Evolutionary conservation across 2,888 invertebrate species (phyloP), one percentile per base, ranked within the genome.

Genomic region (Eustalomyia histrio): DNA sequence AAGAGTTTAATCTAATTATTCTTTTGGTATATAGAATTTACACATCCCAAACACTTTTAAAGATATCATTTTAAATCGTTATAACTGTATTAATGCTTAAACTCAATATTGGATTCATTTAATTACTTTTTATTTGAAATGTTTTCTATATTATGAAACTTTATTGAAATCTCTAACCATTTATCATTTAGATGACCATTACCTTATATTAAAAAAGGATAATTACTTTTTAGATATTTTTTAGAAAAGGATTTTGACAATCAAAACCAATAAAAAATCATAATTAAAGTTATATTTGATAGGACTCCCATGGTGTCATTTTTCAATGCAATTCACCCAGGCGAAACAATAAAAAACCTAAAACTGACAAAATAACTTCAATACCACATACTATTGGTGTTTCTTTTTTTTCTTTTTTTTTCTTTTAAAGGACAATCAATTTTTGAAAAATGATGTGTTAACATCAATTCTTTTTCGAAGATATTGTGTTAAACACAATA

Each of bases 281-380:
- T 87, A 88, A 88, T 88, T 87, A 89, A 89, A 88, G 86, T 83
- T 85, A 85, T 88, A 87, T 87, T 84, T 85, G 83, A 84, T 85
- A 82, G 86, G 79, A 81, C 83, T 87, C 88, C 89, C 86, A 87
- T 87, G 87, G 88, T 82, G 89, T 68, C 61, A 64, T 73, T 76
- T 69, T 65, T 33, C 71, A 18, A 14, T 35, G 24, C 50, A 18
- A 18, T 18, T 35, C 12, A 69, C 47, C 2, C 63, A 75, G 60
- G 74, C 79, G 8, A 61, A 61, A 57, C 29, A 73, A 55, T 6
- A 52, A 60, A 71, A 78, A 81, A 81, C 81, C 81, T 75, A 71
- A 71, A 81, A 81, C 60, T 81, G 81, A 75, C 81, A 81, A 81
- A 81, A 81, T 78, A 78, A 78, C 74, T 71, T 61, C 55, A 55